Evolutionary conservation across 2,888 invertebrate genomes (phyloP), one percentile per base, ranked within the genome.

Genomic region (Orthonychiurus folsomi): DNA sequence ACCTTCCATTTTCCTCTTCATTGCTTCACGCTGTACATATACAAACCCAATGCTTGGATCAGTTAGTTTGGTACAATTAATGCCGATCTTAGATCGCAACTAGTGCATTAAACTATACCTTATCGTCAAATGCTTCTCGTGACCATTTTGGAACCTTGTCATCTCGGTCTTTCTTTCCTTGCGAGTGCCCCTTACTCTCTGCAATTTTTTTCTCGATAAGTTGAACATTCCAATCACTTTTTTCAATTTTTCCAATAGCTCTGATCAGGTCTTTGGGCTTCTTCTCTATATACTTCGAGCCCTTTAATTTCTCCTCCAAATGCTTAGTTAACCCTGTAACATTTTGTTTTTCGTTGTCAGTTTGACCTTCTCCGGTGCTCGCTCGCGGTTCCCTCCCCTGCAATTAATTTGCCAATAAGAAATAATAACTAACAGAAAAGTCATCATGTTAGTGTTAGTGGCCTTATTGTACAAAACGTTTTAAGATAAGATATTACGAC

Each of bases 101-200:
- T n/a, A n/a, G n/a, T n/a, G n/a, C n/a, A n/a, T n/a, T n/a, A n/a
- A n/a, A n/a, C n/a, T n/a, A n/a, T 27, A 76, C 76, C 74, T 79
- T 80, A 65, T 80, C 79, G 64, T 78, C 76, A 69, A 78, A 80
- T 79, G 90, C 88, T 76, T 91, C 89, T 69, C 86, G 83, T 76
- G 89, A 92, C 93, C 93, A 93, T 77, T 91, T 91, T 12, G 93
- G 93, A 60, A 93, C 92, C 76, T 86, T 86, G 74, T 88, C 88
- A 56, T 82, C 81, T 9, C 80, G 53, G 78, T 73, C 80, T 77
- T 21, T 78, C 77, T 66, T 69, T 28, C 56, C 59, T n/a, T 60
- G 54, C 23, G 62, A 63, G n/a, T 66, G 69, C 25, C 70, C 80
- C 74, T 85, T 83, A 74, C 85, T 88, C 75, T 89, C 87, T 73